Evolutionary conservation across 2,797 vertebrate species (phyloP), one percentile per base, ranked within the genome.

Genomic region (Orestias chungarensis): DNA sequence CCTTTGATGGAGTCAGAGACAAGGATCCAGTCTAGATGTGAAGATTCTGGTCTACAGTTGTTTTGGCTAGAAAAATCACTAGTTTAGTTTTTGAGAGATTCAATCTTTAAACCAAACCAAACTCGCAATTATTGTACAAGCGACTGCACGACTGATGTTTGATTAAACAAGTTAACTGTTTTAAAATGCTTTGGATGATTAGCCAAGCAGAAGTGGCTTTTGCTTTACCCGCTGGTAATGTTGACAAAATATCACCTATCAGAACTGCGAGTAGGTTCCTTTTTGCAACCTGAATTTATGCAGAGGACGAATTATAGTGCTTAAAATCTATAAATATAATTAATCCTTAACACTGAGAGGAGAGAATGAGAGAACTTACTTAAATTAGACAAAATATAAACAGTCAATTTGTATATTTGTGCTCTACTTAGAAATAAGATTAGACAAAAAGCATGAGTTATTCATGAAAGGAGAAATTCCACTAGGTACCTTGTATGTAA

Each of bases 401-500:
- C 70, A 42, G 83, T 86, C 67, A 64, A 75, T 86, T 83, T 79
- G 83, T 85, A 71, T 81, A 49, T 78, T 62, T 78, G 76, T 78
- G 81, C 86, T 87, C 76, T 69, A 61, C 79, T 87, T 85, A 25
- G 40, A 89, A 90, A 88, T 85, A 83, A 88, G 91, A 92, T 92
- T 84, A 91, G 90, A 88, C 73, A 77, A 74, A 90, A 85, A 33
- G 78, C 81, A 84, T 89, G 80, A 89, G 64, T 92, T 89, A 93
- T 93, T 91, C 89, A 91, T 92, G 88, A 91, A 89, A 61, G 82
- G 71, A 75, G 68, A 76, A 91, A 88, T 86, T 90, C 75, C 78
- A 82, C 76, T 89, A 86, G 88, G 86, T 89, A 88, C 88, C 87
- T 84, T 64, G 85, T 87, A 80, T 89, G 90, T 74, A 85, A 86